phyloP scores from a whole-genome alignment of 2,888 invertebrate species.

The Entomobrya multifasciata region DNA sequence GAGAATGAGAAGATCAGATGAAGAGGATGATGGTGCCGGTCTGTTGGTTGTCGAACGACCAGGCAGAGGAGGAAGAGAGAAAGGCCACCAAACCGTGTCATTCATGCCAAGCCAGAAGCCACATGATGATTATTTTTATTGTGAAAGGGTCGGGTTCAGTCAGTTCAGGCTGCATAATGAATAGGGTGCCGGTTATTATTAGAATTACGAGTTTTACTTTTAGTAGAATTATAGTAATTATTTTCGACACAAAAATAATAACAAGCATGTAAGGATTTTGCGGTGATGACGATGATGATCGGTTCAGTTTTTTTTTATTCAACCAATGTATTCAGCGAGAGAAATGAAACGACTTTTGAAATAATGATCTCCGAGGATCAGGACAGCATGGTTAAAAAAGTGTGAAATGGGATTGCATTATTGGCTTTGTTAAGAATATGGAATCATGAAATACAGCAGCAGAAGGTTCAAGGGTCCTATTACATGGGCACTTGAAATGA shows the following conservation, averaged over 20 bases:
- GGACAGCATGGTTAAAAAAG: constrained; percentile 30
- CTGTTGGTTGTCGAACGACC: too few relatives aligned
- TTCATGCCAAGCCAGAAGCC: not conserved
- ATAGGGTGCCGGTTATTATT: constrained; percentile 28
- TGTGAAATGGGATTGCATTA: constrained; percentile 51
- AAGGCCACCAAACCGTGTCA: constrained; percentile 17
- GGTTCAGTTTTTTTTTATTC: constrained; percentile 41
- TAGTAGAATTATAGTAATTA: constrained; percentile 35
- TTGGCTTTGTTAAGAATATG: not conserved
- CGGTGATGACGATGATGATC: too few relatives aligned
- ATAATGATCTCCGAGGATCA: too few relatives aligned
- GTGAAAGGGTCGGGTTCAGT: constrained; percentile 13
- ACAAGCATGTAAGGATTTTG: not conserved
- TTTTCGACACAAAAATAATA: constrained; percentile 44
- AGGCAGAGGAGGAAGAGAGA: too few relatives aligned
- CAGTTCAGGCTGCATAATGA: too few relatives aligned
- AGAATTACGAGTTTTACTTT: constrained; percentile 21
- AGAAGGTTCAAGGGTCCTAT: constrained; percentile 9
- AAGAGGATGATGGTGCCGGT: constrained; percentile 8
- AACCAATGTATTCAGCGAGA: not conserved
- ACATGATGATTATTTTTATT: not conserved
- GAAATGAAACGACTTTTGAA: not conserved
- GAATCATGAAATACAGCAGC: not conserved
- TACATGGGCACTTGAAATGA: constrained; percentile 14
- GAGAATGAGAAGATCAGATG: not conserved